Evolutionary conservation across 2,888 invertebrate species (phyloP).

Genomic region (Fragum fragum): DNA sequence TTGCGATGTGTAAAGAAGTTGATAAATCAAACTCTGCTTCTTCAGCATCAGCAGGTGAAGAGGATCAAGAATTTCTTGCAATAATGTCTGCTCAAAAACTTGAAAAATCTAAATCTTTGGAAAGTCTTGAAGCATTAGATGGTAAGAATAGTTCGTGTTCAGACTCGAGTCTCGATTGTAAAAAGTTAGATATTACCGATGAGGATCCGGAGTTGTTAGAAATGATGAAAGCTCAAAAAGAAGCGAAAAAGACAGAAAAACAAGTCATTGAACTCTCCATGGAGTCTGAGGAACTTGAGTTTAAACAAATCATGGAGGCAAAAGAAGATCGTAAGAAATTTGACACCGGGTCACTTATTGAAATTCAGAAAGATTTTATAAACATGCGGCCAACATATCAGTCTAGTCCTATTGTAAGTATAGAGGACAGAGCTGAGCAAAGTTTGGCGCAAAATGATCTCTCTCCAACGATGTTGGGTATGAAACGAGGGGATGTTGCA

Average conservation of each 20-base stretch:
- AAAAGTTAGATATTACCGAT: constrained; percentile 58
- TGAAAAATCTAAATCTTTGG: constrained; percentile 19
- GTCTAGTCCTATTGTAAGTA: constrained; percentile 68
- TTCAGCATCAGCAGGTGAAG: constrained; percentile 34
- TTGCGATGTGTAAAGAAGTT: constrained; percentile 40
- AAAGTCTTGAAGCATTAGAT: constrained; percentile 30
- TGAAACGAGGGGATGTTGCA: constrained; percentile 58
- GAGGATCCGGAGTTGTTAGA: constrained; percentile 67
- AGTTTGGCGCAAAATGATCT: constrained; percentile 35
- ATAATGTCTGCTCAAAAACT: constrained; percentile 64
- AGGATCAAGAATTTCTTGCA: constrained; percentile 55
- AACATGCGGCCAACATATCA: constrained; percentile 60
- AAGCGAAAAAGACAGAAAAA: constrained; percentile 34
- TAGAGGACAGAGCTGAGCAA: constrained; percentile 58
- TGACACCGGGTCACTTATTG: constrained; percentile 35
- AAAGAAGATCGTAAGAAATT: constrained; percentile 41
- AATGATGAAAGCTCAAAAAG: constrained; percentile 64
- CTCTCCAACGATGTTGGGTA: constrained; percentile 43
- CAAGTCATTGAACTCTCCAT: constrained; percentile 43
- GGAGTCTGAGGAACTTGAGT: constrained; percentile 61
- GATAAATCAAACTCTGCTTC: constrained; percentile 41
- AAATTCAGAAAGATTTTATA: constrained; percentile 49
- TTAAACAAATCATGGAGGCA: constrained; percentile 64
- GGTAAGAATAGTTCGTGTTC: constrained; percentile 40
- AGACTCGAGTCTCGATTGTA: constrained; percentile 56